A percentile compares a stretch with the other conserved stretches of the same genome.
These are phyloP conservation scores for Vulpes ferrilata DNA, from an alignment of 2,113 vertebrate genomes.

Conservation along the genomic window DNA sequence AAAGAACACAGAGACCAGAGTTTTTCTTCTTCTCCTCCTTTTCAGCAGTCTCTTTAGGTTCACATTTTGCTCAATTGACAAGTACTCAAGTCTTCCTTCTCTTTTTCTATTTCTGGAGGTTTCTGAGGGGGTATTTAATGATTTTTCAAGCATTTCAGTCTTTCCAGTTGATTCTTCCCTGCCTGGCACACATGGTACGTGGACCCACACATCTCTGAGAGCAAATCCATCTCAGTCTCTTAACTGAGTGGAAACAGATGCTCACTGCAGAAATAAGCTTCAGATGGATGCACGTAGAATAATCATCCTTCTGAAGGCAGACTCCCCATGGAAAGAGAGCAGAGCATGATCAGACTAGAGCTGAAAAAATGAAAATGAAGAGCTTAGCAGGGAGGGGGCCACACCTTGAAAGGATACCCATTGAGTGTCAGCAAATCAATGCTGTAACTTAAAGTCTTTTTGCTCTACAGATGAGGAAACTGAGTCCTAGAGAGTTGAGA, in stretches of 20 bases:
- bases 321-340: background rate
- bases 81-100: constrained; percentile 62
- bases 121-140: constrained; percentile 57
- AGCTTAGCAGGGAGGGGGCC: background rate
- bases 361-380: constrained; percentile 1
- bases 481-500: background rate
- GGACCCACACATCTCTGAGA: constrained; percentile 39
- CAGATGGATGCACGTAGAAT: background rate
- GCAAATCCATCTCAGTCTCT: constrained; percentile 20
- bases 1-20: background rate
- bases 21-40: constrained; percentile 70
- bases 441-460: background rate
- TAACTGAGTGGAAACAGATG: constrained; percentile 74
- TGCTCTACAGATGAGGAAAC: background rate
- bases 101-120: constrained; percentile 58
- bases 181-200: background rate
- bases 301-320: constrained; percentile 60
- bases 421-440: background rate
- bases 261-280: constrained; percentile 64
- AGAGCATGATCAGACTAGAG: background rate
- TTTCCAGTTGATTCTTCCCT: constrained; percentile 57
- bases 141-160: constrained; percentile 68
- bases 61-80: constrained; percentile 66
- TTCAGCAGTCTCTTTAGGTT: constrained; percentile 65
- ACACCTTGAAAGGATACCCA: background rate